phyloP scores from a whole-genome alignment of 2,888 invertebrate genomes.

The Deilephila elpenor region DNA sequence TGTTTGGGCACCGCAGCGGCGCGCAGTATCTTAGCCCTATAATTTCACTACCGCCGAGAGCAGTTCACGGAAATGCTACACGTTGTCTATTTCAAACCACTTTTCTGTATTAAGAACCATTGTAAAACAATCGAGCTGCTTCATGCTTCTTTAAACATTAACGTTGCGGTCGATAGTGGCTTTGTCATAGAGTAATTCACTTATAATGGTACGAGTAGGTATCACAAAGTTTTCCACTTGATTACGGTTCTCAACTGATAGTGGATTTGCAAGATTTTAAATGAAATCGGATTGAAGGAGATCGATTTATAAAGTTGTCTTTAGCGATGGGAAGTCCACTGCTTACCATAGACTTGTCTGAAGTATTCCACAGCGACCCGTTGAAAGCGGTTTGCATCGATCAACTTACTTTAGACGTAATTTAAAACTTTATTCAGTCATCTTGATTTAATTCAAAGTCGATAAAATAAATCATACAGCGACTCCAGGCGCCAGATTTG shows the following conservation, averaged over 20 bases:
- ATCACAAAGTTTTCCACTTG: not conserved
- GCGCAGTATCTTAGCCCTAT: conserved; percentile 67
- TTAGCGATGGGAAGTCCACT: too few species aligned
- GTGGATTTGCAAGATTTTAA: too few species aligned
- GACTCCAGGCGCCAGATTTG: not conserved
- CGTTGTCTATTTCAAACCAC: conserved; percentile 31
- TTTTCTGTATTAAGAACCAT: conserved; percentile 20
- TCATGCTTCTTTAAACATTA: not conserved
- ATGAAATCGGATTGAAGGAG: too few species aligned
- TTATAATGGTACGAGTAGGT: not conserved
- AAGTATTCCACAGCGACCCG: too few species aligned
- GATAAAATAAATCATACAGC: not conserved
- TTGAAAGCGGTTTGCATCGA: too few species aligned
- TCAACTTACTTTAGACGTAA: too few species aligned
- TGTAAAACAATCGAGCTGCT: conserved; percentile 13
- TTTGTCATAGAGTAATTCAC: not conserved
- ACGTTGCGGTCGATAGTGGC: not conserved
- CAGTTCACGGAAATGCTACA: conserved; percentile 62
- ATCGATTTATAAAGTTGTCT: too few species aligned
- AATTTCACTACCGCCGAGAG: conserved; percentile 67
- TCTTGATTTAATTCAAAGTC: too few species aligned
- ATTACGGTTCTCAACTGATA: not conserved
- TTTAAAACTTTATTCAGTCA: too few species aligned
- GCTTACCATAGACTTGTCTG: too few species aligned
- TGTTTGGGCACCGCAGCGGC: conserved; percentile 76